Evolutionary conservation across 1,140 invertebrate genomes (phyloP).

Genomic region (Zaprionus vittiger): DNA sequence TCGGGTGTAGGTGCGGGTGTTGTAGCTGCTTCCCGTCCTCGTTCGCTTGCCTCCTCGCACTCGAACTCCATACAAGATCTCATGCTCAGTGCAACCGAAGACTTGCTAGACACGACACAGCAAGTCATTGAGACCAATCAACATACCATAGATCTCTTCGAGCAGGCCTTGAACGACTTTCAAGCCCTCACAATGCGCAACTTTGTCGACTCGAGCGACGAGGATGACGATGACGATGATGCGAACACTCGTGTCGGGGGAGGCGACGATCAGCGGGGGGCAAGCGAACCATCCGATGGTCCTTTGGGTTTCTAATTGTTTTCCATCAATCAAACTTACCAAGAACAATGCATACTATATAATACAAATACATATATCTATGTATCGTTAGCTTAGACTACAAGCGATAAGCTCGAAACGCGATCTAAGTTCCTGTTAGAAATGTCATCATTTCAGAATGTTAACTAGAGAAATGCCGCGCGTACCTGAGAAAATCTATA

Average conservation of each 20-base stretch:
- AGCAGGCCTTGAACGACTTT: constrained; percentile 82
- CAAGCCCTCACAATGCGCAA: constrained; percentile 78
- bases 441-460: constrained; percentile 54
- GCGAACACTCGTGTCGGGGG: background rate
- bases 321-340: background rate
- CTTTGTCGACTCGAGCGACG: constrained; percentile 73
- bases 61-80: constrained; percentile 72
- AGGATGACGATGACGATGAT: constrained; percentile 60
- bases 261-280: constrained; percentile 30
- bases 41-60: constrained; percentile 68
- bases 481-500: constrained; percentile 70
- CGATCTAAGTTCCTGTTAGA: constrained; percentile 55
- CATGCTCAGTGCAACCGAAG: constrained; percentile 72
- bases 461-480: constrained; percentile 78
- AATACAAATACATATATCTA: constrained; percentile 20
- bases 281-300: constrained; percentile 47
- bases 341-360: constrained; percentile 6
- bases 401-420: constrained; percentile 38
- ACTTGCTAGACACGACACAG: constrained; percentile 73
- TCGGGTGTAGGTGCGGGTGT: background rate
- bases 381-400: constrained; percentile 25
- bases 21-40: constrained; percentile 5
- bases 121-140: constrained; percentile 76
- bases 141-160: constrained; percentile 81
- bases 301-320: constrained; percentile 35